Evolutionary conservation across 2,888 invertebrate species (phyloP).

Genomic region (Aphrophora alni): DNA sequence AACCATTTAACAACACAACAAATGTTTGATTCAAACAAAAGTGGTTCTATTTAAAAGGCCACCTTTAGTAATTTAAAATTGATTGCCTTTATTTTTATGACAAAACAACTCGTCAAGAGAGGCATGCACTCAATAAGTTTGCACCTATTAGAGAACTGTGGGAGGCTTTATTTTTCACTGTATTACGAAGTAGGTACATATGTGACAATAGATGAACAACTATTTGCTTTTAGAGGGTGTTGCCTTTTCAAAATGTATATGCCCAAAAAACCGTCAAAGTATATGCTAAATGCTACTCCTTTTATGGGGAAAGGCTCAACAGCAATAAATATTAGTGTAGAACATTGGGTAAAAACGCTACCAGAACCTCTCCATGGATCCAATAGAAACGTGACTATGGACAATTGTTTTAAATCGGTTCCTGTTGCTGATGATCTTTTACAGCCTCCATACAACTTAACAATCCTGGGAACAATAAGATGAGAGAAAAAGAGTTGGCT

Average conservation of each 20-base stretch:
- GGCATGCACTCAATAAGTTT: background rate
- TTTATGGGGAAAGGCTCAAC: constrained; percentile 5
- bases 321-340: too few relatives aligned
- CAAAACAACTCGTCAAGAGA: constrained; percentile 9
- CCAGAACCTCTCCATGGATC: background rate
- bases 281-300: constrained; percentile 7
- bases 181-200: background rate
- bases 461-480: background rate
- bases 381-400: constrained; percentile 13
- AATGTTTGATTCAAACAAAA: background rate
- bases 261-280: constrained; percentile 15
- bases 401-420: background rate
- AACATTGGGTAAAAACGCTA: background rate
- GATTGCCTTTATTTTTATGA: background rate
- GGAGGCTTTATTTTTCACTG: background rate
- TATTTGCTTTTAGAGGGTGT: constrained; percentile 18
- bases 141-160: constrained; percentile 10
- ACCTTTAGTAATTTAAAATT: background rate
- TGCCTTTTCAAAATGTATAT: constrained; percentile 12
- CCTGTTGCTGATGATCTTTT: background rate
- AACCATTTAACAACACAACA: too few relatives aligned
- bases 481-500: background rate
- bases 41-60: constrained; percentile 15
- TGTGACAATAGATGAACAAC: constrained; percentile 7
- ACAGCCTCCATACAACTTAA: background rate